Evolutionary conservation across 2,113 vertebrate genomes (phyloP).

Genomic region (Etheostoma cragini): DNA sequence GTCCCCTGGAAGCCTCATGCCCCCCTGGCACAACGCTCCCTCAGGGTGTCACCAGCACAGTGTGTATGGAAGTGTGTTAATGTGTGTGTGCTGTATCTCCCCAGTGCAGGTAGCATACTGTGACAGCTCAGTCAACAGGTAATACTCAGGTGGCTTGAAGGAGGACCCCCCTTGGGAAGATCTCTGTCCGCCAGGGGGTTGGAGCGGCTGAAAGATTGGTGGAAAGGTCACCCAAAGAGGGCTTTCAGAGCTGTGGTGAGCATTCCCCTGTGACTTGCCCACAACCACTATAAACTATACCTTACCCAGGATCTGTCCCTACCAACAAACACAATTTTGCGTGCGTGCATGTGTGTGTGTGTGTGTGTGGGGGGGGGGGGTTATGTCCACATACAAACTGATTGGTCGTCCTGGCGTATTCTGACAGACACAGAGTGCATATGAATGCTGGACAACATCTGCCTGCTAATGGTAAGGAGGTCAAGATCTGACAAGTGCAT

Average conservation of each 20-base stretch:
- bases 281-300: conserved; percentile 25
- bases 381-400: not conserved
- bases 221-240: conserved; percentile 54
- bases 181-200: conserved; percentile 28
- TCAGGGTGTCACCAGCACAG: conserved; percentile 52
- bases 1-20: conserved; percentile 60
- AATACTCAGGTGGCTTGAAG: conserved; percentile 71
- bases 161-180: conserved; percentile 68
- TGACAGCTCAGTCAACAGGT: conserved; percentile 79
- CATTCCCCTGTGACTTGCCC: conserved; percentile 51
- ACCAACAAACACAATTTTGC: not conserved
- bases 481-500: conserved; percentile 76
- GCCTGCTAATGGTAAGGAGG: conserved; percentile 75
- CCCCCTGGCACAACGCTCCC: conserved; percentile 51
- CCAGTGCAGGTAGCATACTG: conserved; percentile 70
- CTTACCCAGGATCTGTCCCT: conserved; percentile 8
- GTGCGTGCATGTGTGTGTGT: too few species aligned
- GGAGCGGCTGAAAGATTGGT: conserved; percentile 27
- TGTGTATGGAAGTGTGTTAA: not conserved
- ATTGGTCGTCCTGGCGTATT: conserved; percentile 4
- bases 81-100: conserved; percentile 68
- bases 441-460: conserved; percentile 63
- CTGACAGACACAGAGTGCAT: conserved; percentile 15
- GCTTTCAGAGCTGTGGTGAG: conserved; percentile 49
- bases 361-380: too few species aligned